phyloP scores from a whole-genome alignment of 2,888 invertebrate species.

The Ophion slaviceki region DNA sequence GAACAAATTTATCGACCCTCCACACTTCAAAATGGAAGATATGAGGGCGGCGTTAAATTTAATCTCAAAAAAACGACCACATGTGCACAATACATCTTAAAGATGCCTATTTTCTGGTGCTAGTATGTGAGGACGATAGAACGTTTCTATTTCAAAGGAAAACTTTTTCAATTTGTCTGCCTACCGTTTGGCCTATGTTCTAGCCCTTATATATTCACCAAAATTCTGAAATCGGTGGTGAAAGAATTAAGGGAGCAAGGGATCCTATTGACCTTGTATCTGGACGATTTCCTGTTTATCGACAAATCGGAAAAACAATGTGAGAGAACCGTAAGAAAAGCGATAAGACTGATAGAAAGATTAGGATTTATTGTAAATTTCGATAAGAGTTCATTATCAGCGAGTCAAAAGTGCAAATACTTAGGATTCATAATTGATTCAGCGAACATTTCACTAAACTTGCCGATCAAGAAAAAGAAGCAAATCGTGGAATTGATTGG shows the following conservation, averaged over 20 bases:
- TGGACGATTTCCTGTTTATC: neutral
- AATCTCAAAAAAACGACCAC: neutral
- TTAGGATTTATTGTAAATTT: conserved; percentile 53
- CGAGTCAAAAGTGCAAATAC: neutral
- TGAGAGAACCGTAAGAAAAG: neutral
- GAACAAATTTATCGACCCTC: neutral
- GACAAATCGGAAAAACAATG: neutral
- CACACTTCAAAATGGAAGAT: neutral
- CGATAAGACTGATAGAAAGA: neutral
- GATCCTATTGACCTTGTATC: neutral
- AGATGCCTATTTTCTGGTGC: neutral
- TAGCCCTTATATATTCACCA: neutral
- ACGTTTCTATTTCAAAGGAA: neutral
- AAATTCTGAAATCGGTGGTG: neutral
- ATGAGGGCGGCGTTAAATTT: neutral
- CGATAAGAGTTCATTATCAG: neutral
- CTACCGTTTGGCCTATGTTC: neutral
- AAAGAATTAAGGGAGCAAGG: neutral
- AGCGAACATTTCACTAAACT: neutral
- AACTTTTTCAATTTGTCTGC: neutral
- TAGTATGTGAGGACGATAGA: neutral
- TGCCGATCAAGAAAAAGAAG: neutral
- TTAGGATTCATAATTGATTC: conserved; percentile 16
- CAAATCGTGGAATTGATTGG: neutral
- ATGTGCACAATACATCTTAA: neutral